phyloP scores from a whole-genome alignment of 2,797 vertebrate species.

The Siniperca obscura region DNA sequence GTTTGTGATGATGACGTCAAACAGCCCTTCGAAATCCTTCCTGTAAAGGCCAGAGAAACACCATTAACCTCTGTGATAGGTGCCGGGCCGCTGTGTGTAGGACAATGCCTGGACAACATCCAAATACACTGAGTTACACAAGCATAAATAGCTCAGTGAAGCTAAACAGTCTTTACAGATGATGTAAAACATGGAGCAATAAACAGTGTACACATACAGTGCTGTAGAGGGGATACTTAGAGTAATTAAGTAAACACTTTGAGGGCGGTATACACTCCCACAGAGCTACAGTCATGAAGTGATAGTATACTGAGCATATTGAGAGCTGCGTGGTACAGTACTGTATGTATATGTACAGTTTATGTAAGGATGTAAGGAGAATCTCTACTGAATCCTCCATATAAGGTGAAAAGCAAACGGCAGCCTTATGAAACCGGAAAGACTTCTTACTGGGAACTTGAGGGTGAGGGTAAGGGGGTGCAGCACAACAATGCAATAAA shows the following conservation, averaged over 20 bases:
- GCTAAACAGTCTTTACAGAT: slow-evolving; percentile 21
- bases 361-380: background rate
- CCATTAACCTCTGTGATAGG: slow-evolving; percentile 25
- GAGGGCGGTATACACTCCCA: slow-evolving; percentile 1
- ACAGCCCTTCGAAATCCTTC: slow-evolving; percentile 92
- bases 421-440: slow-evolving; percentile 1
- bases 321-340: background rate
- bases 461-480: no score
- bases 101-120: slow-evolving; percentile 43
- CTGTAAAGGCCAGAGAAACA: slow-evolving; percentile 79
- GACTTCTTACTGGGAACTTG: background rate
- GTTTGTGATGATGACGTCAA: slow-evolving; percentile 95
- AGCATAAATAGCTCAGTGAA: slow-evolving; percentile 25
- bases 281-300: background rate
- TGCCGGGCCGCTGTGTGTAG: slow-evolving; percentile 6
- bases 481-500: no score
- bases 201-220: slow-evolving; percentile 21
- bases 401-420: slow-evolving; percentile 6
- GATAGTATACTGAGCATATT: background rate
- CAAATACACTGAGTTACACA: slow-evolving; percentile 32
- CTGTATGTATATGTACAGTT: background rate
- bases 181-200: slow-evolving; percentile 39
- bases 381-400: slow-evolving; percentile 19
- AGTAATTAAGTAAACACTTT: slow-evolving; percentile 51
- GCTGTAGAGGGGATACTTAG: background rate